Evolutionary conservation across 2,888 invertebrate species (phyloP).

Genomic region (Melieria crassipennis): DNA sequence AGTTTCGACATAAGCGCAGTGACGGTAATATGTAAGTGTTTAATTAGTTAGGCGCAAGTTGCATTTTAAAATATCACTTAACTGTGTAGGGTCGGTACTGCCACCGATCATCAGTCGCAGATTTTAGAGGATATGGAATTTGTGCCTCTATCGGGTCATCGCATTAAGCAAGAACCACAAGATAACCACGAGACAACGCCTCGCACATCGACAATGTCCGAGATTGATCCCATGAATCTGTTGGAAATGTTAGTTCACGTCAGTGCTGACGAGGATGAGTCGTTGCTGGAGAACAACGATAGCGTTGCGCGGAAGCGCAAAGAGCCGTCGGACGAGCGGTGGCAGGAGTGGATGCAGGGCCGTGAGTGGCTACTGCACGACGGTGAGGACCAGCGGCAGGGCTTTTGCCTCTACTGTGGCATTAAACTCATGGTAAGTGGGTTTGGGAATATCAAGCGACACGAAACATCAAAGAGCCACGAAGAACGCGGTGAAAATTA

Average conservation of each 20-base stretch:
- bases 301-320: neutral
- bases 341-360: constrained; percentile 50
- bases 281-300: neutral
- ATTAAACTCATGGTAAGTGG: constrained; percentile 45
- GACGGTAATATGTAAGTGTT: no score
- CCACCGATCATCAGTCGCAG: no score
- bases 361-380: constrained; percentile 56
- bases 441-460: constrained; percentile 45
- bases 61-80: no score
- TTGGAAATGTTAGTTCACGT: constrained; percentile 45
- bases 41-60: no score
- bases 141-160: neutral
- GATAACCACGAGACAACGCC: constrained; percentile 12
- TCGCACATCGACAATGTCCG: constrained; percentile 2
- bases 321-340: constrained; percentile 8
- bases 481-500: constrained; percentile 56
- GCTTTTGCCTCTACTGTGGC: constrained; percentile 56
- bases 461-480: constrained; percentile 52
- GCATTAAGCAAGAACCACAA: neutral
- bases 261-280: constrained; percentile 3
- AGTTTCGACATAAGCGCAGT: no score
- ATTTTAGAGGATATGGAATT: no score
- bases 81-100: no score
- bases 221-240: constrained; percentile 54
- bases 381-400: constrained; percentile 47